Conservation (phyloP, 2,888 invertebrate species). For the Perizoma affinitatum region DNA sequence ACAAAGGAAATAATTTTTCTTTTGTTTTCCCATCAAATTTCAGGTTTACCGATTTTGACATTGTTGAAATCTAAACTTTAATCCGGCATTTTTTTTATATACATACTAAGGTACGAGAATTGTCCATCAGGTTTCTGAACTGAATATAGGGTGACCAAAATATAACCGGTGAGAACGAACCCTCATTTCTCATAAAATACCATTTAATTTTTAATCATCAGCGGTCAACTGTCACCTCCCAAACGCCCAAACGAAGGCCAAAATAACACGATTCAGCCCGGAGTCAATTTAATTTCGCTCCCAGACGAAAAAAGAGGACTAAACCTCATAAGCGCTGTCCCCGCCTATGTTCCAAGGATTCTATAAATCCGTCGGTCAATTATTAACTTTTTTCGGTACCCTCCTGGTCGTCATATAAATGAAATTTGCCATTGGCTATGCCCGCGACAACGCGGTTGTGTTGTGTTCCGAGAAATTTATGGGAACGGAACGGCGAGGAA, state of each 20-base stretch:
- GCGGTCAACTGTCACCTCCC: conserved; percentile 49
- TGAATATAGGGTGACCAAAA: no score
- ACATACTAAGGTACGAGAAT: no score
- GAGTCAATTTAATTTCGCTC: conserved; percentile 74
- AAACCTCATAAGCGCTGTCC: conserved; percentile 69
- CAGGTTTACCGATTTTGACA: no score
- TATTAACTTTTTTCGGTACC: conserved; percentile 63
- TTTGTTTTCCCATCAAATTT: no score
- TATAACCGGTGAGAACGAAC: conserved; percentile 7
- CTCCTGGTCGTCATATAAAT: conserved; percentile 50
- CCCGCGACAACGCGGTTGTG: conserved; percentile 41
- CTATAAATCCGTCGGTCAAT: conserved; percentile 62
- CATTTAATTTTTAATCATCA: conserved; percentile 36
- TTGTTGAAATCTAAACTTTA: no score
- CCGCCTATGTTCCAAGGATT: conserved; percentile 69
- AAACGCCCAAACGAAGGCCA: conserved; percentile 31
- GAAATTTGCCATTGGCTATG: conserved; percentile 63
- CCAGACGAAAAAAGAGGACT: conserved; percentile 72
- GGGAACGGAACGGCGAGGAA: conserved; percentile 22
- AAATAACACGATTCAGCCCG: conserved; percentile 49
- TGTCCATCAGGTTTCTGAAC: no score
- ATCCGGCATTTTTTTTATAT: no score
- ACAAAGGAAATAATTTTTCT: no score
- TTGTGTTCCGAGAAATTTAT: conserved; percentile 31
- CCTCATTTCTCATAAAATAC: conserved; percentile 36